Base-by-base conservation (phyloP, 2,797 vertebrate genomes). In the Argya squamiceps region DNA sequence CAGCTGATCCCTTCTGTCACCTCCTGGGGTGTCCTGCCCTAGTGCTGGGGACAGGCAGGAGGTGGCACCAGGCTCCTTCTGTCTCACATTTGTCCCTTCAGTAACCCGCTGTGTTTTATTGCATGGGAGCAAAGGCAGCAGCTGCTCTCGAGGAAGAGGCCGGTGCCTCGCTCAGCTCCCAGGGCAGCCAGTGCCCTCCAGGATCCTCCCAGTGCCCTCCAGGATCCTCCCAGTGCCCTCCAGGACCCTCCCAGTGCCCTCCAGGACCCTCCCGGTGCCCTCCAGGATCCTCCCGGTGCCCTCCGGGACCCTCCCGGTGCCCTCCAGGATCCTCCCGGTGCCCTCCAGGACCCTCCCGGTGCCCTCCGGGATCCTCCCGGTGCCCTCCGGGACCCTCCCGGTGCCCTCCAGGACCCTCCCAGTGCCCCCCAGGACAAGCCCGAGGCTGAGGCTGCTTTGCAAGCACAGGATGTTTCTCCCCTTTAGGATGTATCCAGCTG, bases 401-500 rank as follows among this genome's bases (percentile, higher is more conserved):
- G 52, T 0, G 18, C 3, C 36, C 71, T 19, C 52, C 92, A 70
- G 84, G 3, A 2, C 12, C 47, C n/a, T 34, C 55, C n/a, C 68
- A 47, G 67, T 4, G 34, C 19, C 62, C 4, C 19, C 62, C 4
- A 0, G 37, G 27, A 77, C 84, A 41, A 88, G 50, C 58, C 49
- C 15, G 8, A 22, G n/a, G 19, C 36, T 64, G 67, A 50, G 36
- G 12, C 6, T 39, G 2, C 39, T 65, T 18, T 24, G 39, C 36
- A 76, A 53, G 10, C 6, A 5, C 4, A 17, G 32, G 8, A 2
- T 0, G 0, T 67, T 71, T n/a, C 39, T 52, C 49, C 30, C 9
- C 0, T 0, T 15, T 29, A 13, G 80, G 63, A 13, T 0, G 2
- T 4, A 6, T 50, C 79, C 75, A 88, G 70, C 52, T 8, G 3